Evolutionary conservation across 1,140 invertebrate species (phyloP).

Genomic region (Drosophila miranda): DNA sequence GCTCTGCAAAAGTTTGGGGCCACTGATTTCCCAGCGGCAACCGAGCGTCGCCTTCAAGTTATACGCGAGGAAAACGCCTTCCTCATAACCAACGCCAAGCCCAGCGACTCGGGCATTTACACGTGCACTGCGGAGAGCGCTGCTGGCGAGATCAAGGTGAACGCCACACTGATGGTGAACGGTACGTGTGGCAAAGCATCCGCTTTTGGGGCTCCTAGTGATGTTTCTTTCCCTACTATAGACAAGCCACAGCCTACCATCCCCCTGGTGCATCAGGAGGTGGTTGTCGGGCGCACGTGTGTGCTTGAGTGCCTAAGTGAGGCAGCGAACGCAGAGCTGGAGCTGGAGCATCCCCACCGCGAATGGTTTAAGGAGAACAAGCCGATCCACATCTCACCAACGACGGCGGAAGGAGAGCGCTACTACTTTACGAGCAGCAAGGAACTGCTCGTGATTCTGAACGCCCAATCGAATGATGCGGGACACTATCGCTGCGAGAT

Average conservation of each 20-base stretch:
- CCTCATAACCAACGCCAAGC: constrained; percentile 95
- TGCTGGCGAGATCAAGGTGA: constrained; percentile 92
- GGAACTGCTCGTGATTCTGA: constrained; percentile 93
- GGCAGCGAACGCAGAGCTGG: constrained; percentile 86
- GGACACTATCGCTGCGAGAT: constrained; percentile 95
- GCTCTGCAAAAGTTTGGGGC: constrained; percentile 97
- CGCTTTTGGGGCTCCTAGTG: not conserved
- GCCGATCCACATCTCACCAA: constrained; percentile 85
- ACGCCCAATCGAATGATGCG: constrained; percentile 89
- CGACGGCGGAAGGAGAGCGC: constrained; percentile 84
- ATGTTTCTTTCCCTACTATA: constrained; percentile 62
- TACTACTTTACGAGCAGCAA: constrained; percentile 93
- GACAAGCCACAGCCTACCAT: constrained; percentile 90
- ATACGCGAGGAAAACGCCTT: constrained; percentile 95
- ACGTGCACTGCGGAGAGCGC: constrained; percentile 96
- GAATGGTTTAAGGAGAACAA: constrained; percentile 94
- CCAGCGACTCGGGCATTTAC: constrained; percentile 94
- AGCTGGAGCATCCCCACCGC: constrained; percentile 88
- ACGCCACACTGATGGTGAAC: constrained; percentile 93
- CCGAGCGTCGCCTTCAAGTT: constrained; percentile 95
- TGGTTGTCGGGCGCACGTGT: constrained; percentile 89
- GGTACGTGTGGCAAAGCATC: constrained; percentile 83
- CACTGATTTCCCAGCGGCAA: constrained; percentile 96
- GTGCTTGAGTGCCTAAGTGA: constrained; percentile 94
- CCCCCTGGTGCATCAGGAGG: constrained; percentile 91